These are phyloP conservation scores for Erebia ligea DNA, from an alignment of 2,888 invertebrate genomes.

Conservation along the genomic window DNA sequence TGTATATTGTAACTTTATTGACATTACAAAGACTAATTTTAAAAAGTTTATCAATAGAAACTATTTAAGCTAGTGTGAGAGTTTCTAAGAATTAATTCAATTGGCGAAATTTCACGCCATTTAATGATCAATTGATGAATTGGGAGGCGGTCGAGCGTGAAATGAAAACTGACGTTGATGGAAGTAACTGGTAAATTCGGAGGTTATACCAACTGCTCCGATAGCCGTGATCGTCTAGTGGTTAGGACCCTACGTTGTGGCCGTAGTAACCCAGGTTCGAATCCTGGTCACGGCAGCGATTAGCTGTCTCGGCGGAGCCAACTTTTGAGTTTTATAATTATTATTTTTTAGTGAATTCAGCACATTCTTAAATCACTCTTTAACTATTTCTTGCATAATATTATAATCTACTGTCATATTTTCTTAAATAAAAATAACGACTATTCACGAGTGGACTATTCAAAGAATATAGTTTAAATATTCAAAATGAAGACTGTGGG, in stretches of 20 bases:
- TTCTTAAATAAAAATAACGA: too few species aligned
- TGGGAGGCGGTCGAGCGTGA: conserved; percentile 32
- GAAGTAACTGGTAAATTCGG: conserved; percentile 21
- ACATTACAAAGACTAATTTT: conserved; percentile 10
- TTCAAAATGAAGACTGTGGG: too few species aligned
- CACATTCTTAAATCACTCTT: too few species aligned
- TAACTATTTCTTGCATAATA: too few species aligned
- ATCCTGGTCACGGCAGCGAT: conserved; percentile 81
- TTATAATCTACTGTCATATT: too few species aligned
- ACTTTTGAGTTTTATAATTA: conserved; percentile 25
- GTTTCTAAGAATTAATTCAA: conserved; percentile 24
- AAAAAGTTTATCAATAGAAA: conserved; percentile 11
- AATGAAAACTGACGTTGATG: conserved; percentile 40
- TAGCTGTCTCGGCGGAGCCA: conserved; percentile 45
- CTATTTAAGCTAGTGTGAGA: conserved; percentile 2
- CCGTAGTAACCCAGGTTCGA: conserved; percentile 91
- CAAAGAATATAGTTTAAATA: too few species aligned
- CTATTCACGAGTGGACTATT: too few species aligned
- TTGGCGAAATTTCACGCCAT: conserved; percentile 23
- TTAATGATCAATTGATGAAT: conserved; percentile 25
- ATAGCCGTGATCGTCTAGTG: conserved; percentile 86
- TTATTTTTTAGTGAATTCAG: too few species aligned
- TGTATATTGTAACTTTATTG: background rate
- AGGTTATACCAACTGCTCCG: conserved; percentile 35
- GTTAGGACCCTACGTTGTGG: conserved; percentile 91